Conservation (phyloP, 2,888 invertebrate genomes). For the Tenodera sinensis region DNA sequence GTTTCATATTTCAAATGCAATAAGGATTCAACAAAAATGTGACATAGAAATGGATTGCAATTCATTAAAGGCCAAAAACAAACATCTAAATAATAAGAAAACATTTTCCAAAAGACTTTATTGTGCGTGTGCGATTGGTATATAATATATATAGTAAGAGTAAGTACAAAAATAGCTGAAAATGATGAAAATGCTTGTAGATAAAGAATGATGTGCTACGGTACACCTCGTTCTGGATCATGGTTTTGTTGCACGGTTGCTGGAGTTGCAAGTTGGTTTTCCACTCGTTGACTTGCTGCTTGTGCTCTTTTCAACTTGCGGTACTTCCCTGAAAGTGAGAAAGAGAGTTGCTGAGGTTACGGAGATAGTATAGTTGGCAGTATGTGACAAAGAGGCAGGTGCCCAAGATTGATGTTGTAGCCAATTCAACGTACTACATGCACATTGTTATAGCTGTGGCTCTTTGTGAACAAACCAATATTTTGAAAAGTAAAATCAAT, state of each 20-base stretch:
- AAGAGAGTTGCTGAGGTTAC: not conserved
- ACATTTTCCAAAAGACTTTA: constrained; percentile 16
- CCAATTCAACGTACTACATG: too few relatives aligned
- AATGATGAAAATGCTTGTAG: not conserved
- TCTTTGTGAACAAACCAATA: too few relatives aligned
- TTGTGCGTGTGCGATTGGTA: constrained; percentile 17
- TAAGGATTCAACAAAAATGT: too few relatives aligned
- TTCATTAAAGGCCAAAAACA: not conserved
- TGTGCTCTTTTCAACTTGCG: constrained; percentile 12
- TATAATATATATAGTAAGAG: constrained; percentile 11
- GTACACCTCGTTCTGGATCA: constrained; percentile 3
- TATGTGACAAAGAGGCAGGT: too few relatives aligned
- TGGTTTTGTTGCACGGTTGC: constrained; percentile 2
- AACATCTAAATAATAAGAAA: not conserved
- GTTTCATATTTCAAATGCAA: too few relatives aligned
- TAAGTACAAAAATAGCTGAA: constrained; percentile 10
- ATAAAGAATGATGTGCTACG: not conserved
- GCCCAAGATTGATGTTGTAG: too few relatives aligned
- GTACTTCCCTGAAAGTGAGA: constrained; percentile 15
- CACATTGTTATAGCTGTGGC: too few relatives aligned
- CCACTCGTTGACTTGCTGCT: not conserved
- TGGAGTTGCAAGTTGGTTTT: not conserved
- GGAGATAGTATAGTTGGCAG: too few relatives aligned
- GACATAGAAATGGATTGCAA: not conserved
- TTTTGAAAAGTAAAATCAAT: too few relatives aligned